Conservation (phyloP, 2,888 invertebrate genomes). For the Podotricha telesiphe region DNA sequence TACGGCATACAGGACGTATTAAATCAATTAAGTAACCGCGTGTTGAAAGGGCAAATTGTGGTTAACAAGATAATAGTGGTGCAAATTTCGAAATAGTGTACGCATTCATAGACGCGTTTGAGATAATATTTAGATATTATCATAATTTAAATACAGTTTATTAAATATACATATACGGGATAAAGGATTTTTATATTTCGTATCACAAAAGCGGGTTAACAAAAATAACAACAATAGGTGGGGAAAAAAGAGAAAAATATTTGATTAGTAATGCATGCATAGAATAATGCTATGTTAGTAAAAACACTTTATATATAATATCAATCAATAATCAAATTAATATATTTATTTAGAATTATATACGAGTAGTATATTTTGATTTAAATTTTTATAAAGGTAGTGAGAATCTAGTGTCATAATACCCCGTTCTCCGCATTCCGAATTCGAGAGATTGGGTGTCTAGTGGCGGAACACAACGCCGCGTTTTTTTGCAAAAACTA, state of each 20-base stretch:
- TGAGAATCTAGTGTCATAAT: too few relatives aligned
- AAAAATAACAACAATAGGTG: constrained; percentile 59
- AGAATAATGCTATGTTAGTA: constrained; percentile 30
- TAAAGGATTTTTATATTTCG: not conserved
- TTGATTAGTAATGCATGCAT: constrained; percentile 61
- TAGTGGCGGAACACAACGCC: too few relatives aligned
- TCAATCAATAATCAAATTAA: too few relatives aligned
- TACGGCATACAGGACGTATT: constrained; percentile 62
- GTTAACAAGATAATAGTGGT: constrained; percentile 55
- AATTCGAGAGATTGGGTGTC: too few relatives aligned
- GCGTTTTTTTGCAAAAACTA: too few relatives aligned
- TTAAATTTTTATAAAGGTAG: too few relatives aligned
- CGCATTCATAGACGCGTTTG: constrained; percentile 7
- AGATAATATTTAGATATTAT: not conserved
- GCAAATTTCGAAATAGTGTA: constrained; percentile 27
- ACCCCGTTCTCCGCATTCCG: too few relatives aligned
- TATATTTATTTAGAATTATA: too few relatives aligned
- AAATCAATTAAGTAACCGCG: constrained; percentile 63
- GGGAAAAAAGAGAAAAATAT: constrained; percentile 54
- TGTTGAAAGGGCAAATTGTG: constrained; percentile 60
- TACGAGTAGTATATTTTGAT: too few relatives aligned
- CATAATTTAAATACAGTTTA: constrained; percentile 5
- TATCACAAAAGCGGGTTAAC: constrained; percentile 44
- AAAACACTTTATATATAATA: not conserved
- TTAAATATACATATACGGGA: not conserved